These are phyloP conservation scores for Cisticola juncidis DNA, from an alignment of 2,113 vertebrate genomes.

Conservation along the genomic window DNA sequence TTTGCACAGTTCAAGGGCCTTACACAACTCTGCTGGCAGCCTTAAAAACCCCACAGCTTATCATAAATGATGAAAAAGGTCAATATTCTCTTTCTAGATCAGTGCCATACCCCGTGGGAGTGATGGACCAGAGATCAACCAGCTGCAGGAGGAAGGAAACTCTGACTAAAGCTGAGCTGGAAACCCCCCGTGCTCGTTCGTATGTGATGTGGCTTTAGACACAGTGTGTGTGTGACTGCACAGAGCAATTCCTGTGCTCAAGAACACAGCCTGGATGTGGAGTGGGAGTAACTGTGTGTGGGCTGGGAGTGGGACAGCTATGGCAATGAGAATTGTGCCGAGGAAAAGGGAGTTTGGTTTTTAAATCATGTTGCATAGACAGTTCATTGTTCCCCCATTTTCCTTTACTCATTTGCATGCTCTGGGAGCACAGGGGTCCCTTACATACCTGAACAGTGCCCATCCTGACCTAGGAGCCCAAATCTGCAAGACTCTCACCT, in stretches of 20 bases:
- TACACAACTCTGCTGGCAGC: neutral
- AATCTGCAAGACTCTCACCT: neutral
- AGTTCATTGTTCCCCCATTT: neutral
- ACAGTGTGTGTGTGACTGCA: neutral
- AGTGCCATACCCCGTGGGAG: neutral
- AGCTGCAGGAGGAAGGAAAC: constrained; percentile 23
- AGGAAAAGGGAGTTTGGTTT: neutral
- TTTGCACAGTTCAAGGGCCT: neutral
- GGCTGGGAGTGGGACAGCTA: neutral
- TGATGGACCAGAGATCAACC: neutral
- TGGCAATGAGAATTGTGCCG: neutral
- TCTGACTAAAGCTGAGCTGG: neutral
- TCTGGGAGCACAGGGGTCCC: neutral
- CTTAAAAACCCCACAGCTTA: neutral
- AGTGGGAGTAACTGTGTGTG: neutral
- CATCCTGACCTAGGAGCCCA: neutral
- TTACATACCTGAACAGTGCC: neutral
- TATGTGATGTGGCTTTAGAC: neutral
- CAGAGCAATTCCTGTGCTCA: fast-evolving
- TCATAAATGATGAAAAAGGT: neutral
- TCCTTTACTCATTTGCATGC: neutral
- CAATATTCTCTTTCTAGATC: neutral
- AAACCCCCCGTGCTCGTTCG: neutral
- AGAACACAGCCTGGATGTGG: neutral
- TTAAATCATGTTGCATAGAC: neutral